Base-by-base conservation (phyloP, 2,113 vertebrate species). In the Willisornis vidua region DNA sequence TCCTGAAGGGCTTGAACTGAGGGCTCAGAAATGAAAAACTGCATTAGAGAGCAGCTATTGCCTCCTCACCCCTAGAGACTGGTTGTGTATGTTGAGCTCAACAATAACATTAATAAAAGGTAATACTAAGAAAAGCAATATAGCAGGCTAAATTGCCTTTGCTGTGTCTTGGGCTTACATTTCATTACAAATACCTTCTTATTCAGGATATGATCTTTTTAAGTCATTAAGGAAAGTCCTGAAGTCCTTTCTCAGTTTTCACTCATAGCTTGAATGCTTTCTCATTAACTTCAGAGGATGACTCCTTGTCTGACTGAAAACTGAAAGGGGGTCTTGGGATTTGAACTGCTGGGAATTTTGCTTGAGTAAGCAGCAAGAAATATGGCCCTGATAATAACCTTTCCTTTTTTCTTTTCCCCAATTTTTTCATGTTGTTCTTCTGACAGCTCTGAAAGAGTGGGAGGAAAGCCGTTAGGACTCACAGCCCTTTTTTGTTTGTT, bases 121-220 rank as follows among this genome's bases (percentile, higher is more conserved):
- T 48, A 91, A 83, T 83, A 52, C 79, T n/a, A 71, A 88, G 85
- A 59, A 95, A 96, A 96, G 81, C 83, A 97, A 93, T 92, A 94
- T 80, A 88, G 65, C 75, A 78, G 57, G 39, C 52, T 88, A 77
- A 90, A 97, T 95, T 93, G 86, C 73, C 78, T 87, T 85, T 96
- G 52, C 79, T 82, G 74, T 5, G 13, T 94, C 87, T 82, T 75
- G 68, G 85, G 74, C 82, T 91, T 67, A 77, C 63, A 67, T 77
- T 96, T 93, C 79, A 80, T 88, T 91, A 93, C 51, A 77, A 93
- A 96, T 72, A 58, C 67, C 52, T 93, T 62, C 88, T 81, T 67
- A 72, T 55, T 65, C 59, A 37, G 79, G 15, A 26, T 74, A 80
- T 39, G 77, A 51, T 59, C 67, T 90, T 95, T 90, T 93, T 33